Percentiles rank a stretch among this genome's conserved stretches.
These are phyloP conservation scores for Microplitis mediator DNA, from an alignment of 1,140 invertebrate genomes.

Conservation along the genomic window DNA sequence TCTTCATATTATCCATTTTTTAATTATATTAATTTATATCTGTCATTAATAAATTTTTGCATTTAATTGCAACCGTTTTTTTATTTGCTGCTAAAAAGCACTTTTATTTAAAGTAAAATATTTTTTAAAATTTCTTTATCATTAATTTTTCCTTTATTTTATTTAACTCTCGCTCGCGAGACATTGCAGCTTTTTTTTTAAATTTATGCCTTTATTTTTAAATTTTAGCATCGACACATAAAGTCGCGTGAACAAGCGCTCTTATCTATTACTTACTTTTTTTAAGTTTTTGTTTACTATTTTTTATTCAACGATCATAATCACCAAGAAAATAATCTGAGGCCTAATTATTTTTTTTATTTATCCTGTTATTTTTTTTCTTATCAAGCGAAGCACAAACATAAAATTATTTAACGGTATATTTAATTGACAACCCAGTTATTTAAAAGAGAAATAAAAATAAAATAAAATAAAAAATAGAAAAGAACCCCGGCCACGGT, in stretches of 20 bases:
- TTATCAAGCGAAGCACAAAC: background rate
- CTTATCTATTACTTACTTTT: slow-evolving; percentile 18
- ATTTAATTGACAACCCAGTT: background rate
- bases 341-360: background rate
- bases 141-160: background rate
- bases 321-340: slow-evolving; percentile 15
- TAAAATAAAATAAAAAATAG: background rate
- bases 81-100: slow-evolving; percentile 17
- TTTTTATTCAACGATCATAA: background rate
- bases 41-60: slow-evolving; percentile 3
- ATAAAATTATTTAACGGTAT: background rate
- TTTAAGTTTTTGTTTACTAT: background rate
- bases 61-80: background rate
- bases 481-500: slow-evolving; percentile 4
- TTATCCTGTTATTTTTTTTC: background rate
- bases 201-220: background rate
- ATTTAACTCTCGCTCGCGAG: background rate
- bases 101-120: slow-evolving; percentile 23
- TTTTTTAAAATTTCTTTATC: background rate
- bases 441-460: background rate
- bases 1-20: background rate
- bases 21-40: background rate
- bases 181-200: slow-evolving; percentile 8
- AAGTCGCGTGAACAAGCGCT: slow-evolving; percentile 22
- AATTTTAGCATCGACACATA: slow-evolving; percentile 15